Conservation (phyloP, 2,797 vertebrate genomes). For the Malurus leucopterus region DNA sequence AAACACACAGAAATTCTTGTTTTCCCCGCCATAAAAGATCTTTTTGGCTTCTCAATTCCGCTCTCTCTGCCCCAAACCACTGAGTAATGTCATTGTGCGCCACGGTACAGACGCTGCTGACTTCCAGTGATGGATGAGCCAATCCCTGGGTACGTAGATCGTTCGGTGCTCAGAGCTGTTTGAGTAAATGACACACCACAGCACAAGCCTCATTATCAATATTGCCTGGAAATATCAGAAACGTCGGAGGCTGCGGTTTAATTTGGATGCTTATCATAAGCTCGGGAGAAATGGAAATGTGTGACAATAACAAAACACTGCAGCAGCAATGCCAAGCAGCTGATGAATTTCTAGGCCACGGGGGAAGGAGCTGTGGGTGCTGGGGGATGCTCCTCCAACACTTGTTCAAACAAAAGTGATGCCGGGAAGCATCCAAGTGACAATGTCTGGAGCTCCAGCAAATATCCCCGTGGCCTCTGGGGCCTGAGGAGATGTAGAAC, state of each 20-base stretch:
- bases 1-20: neutral
- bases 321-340: neutral
- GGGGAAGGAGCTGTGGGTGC: neutral
- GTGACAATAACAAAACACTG: neutral
- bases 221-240: constrained; percentile 5
- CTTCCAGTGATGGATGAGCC: neutral
- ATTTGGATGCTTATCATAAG: constrained; percentile 5
- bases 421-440: neutral
- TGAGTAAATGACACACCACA: neutral
- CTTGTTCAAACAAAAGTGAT: neutral
- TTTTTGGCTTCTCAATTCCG: neutral
- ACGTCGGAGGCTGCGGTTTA: neutral
- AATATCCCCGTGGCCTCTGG: neutral
- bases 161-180: neutral
- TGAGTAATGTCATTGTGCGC: neutral
- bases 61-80: neutral
- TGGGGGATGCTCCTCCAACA: neutral
- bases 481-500: neutral
- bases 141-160: neutral
- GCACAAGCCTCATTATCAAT: neutral
- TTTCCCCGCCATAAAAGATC: neutral
- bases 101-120: neutral
- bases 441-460: neutral
- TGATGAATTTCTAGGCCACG: neutral
- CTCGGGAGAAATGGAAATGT: neutral